A percentile compares a stretch with the other conserved stretches of the same genome.
These are phyloP conservation scores for Drosophila novamexicana DNA, from an alignment of 1,140 invertebrate species.

Conservation along the genomic window DNA sequence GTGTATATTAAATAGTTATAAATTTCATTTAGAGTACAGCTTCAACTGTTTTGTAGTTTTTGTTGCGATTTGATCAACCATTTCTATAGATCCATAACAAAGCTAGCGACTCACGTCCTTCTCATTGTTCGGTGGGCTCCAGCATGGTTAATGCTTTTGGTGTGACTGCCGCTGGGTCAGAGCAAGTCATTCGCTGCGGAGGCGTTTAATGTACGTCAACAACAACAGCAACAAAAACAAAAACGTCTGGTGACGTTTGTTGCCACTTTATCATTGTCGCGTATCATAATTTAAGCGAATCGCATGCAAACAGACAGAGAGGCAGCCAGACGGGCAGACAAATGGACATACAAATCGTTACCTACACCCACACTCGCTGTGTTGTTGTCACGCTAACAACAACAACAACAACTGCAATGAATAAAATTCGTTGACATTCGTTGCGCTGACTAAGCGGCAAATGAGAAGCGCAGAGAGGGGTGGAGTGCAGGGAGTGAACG, in stretches of 20 bases:
- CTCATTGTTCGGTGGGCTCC: conserved; percentile 10
- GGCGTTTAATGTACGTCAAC: conserved; percentile 49
- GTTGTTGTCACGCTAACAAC: conserved; percentile 31
- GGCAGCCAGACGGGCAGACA: conserved; percentile 25
- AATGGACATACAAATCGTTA: conserved; percentile 30
- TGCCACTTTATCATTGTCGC: conserved; percentile 73
- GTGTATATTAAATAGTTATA: not conserved
- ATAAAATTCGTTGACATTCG: conserved; percentile 76
- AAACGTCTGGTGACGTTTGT: conserved; percentile 68
- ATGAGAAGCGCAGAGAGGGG: conserved; percentile 4
- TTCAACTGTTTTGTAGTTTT: conserved; percentile 14
- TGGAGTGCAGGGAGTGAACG: conserved; percentile 7
- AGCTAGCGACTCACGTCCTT: conserved; percentile 44
- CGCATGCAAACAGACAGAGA: conserved; percentile 36
- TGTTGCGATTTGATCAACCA: conserved; percentile 31
- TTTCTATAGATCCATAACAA: conserved; percentile 7
- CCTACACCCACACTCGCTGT: conserved; percentile 37
- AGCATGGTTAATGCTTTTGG: conserved; percentile 11
- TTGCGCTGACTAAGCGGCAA: conserved; percentile 68
- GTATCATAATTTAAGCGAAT: conserved; percentile 79
- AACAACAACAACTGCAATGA: conserved; percentile 56
- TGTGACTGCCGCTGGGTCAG: conserved; percentile 17
- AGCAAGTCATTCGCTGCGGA: conserved; percentile 42
- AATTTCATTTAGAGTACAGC: not conserved
- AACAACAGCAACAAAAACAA: conserved; percentile 26